These are phyloP conservation scores for Oriolus oriolus DNA, from an alignment of 2,113 vertebrate genomes.

Conservation along the genomic window DNA sequence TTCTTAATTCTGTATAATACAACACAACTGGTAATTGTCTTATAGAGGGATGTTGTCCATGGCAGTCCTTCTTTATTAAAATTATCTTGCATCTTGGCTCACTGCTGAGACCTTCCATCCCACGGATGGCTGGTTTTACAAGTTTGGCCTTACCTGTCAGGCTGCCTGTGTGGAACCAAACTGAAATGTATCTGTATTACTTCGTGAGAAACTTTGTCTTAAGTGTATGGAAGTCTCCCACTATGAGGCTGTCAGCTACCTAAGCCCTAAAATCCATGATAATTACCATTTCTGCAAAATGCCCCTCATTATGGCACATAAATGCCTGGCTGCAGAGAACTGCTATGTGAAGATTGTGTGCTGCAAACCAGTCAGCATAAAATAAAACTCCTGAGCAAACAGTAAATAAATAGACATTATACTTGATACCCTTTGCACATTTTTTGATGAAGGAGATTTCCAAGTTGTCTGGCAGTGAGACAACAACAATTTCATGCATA, in stretches of 20 bases:
- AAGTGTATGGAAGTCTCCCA: conserved; percentile 57
- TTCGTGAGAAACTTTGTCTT: conserved; percentile 71
- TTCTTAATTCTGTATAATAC: not conserved
- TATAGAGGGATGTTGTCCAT: conserved; percentile 24
- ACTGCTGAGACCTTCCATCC: conserved; percentile 39
- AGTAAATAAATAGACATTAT: conserved; percentile 35
- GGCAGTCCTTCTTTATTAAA: conserved; percentile 3
- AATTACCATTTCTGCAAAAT: conserved; percentile 69
- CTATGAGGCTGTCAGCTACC: conserved; percentile 66
- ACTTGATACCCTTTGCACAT: conserved; percentile 2
- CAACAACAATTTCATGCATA: not conserved
- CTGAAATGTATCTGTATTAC: conserved; percentile 65
- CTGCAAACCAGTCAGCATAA: conserved; percentile 58
- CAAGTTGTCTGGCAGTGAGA: not conserved
- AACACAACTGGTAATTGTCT: conserved; percentile 5
- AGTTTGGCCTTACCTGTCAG: conserved; percentile 60
- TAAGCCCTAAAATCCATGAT: conserved; percentile 71
- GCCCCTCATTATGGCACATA: conserved; percentile 63
- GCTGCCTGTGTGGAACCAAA: conserved; percentile 31
- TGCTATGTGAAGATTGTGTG: conserved; percentile 53
- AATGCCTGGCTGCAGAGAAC: conserved; percentile 66
- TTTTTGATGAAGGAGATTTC: conserved; percentile 20
- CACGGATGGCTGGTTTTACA: conserved; percentile 49
- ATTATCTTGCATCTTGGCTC: conserved; percentile 17
- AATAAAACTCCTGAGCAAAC: conserved; percentile 61